Conservation (phyloP, 2,797 vertebrate genomes). For the Chiroxiphia lanceolata region DNA sequence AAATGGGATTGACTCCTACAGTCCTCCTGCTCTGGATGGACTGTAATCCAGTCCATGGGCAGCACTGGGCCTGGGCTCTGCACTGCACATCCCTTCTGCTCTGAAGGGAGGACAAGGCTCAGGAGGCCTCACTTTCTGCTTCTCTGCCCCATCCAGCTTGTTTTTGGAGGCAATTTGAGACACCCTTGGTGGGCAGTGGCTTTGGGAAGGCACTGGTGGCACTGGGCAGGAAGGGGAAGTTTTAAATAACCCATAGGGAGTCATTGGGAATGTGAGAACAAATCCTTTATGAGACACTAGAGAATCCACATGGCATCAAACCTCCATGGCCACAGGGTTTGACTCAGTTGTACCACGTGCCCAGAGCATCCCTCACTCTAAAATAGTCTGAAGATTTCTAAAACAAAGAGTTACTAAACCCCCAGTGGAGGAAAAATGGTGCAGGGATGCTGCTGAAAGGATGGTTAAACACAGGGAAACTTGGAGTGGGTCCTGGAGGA, state of each 20-base stretch:
- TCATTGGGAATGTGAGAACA: neutral
- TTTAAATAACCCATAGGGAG: neutral
- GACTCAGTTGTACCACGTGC: neutral
- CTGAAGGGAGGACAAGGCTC: neutral
- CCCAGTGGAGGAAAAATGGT: neutral
- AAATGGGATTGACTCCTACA: slow-evolving; percentile 46
- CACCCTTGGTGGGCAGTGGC: fast-evolving
- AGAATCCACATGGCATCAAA: neutral
- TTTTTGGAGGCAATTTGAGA: neutral
- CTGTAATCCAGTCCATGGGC: neutral
- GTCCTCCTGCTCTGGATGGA: neutral
- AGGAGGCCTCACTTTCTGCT: neutral
- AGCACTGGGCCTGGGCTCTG: neutral
- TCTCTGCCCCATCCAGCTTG: neutral
- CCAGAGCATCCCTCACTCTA: neutral
- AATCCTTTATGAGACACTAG: neutral
- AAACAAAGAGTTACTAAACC: neutral
- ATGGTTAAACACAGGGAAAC: neutral
- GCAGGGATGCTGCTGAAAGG: neutral
- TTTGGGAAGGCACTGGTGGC: neutral
- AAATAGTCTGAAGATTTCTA: neutral
- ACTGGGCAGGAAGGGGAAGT: neutral
- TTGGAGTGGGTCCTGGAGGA: neutral
- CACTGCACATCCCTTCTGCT: neutral
- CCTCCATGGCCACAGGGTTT: neutral